Evolutionary conservation across 2,888 invertebrate genomes (phyloP), one percentile per base, ranked within the genome.

Genomic region (Coecobrya sp.): DNA sequence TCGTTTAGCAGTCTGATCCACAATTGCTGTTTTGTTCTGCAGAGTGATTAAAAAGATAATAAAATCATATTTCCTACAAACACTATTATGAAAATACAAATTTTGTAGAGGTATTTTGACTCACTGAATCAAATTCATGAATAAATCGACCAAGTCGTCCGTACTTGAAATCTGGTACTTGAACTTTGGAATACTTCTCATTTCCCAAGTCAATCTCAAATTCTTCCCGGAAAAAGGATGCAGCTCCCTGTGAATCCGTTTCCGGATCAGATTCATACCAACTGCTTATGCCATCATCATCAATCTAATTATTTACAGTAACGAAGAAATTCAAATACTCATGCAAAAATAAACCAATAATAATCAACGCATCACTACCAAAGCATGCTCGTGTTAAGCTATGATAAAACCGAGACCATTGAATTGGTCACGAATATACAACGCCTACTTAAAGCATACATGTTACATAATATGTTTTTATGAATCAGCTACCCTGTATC

Each of bases 91-190:
- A n/a, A n/a, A n/a, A n/a, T n/a, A n/a, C n/a, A n/a, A n/a, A n/a
- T n/a, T n/a, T n/a, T n/a, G n/a, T n/a, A n/a, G n/a, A n/a, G n/a
- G n/a, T n/a, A n/a, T 36, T 65, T 27, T 42, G 0, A 70, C 89
- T 92, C 93, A 94, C 95, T 94, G 97, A 97, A 94, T 97, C 97
- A 95, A 99, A 99, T 96, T 99, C 99, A 95, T 99, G 99, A 95
- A 99, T 97, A 95, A 99, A 99, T 93, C 98, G 97, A 87, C 98
- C 98, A 73, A 97, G 97, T 52, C 97, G 97, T 0, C 98, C 98
- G 94, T 98, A 97, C 93, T 97, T 97, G 95, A 98, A 98, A 95
- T 98, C 97, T 16, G 98, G 97, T 8, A 99, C 98, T 95, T 98
- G 97, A 95, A 99, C 98, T 96, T 97, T 98, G 11, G 94, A 89